Base-by-base conservation (phyloP, 2,797 vertebrate species). In the Linurgus olivaceus region DNA sequence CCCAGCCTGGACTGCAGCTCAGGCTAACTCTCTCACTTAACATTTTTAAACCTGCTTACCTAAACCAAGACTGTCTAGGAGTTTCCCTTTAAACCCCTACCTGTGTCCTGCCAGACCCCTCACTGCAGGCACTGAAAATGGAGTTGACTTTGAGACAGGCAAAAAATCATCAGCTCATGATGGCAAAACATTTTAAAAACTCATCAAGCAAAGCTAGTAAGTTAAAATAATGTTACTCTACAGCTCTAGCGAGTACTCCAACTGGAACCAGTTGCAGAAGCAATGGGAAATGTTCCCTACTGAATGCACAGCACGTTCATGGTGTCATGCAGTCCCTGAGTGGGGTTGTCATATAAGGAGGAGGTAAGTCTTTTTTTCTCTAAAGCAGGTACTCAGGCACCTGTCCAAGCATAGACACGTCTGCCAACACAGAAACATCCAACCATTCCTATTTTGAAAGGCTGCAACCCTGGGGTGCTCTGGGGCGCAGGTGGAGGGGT, bases 121-220 rank as follows among this genome's bases (percentile, higher is more conserved):
- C 57, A 13, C 48, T 63, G 48, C 25, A 54, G 48, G 20, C 44
- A 7, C 9, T 26, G 47, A 55, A 84, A 88, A 77, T 3, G n/a
- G 24, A 51, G 37, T 6, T 3, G 6, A 9, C 25, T 80, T 70
- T 52, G 26, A 80, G 52, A 40, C 4, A 44, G 40, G 28, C 28
- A 62, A 83, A 62, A 65, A 62, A 42, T n/a, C n/a, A 68, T 45
- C 67, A 78, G 18, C n/a, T 58, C 1, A 2, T 33, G 29, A 21
- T 42, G n/a, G 37, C 40, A 37, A 0, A 0, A 15, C 0, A 1
- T 70, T 63, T 84, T 15, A 68, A 74, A 86, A 72, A 37, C 29
- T 33, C 1, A 0, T 17, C 16, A 63, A 38, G 45, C 31, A 77
- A 83, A 40, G 37, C 40, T 37, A 50, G 2, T 38, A 42, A 55